Base-by-base conservation (phyloP, 1,140 invertebrate species). In the Drosophila equinoxialis region DNA sequence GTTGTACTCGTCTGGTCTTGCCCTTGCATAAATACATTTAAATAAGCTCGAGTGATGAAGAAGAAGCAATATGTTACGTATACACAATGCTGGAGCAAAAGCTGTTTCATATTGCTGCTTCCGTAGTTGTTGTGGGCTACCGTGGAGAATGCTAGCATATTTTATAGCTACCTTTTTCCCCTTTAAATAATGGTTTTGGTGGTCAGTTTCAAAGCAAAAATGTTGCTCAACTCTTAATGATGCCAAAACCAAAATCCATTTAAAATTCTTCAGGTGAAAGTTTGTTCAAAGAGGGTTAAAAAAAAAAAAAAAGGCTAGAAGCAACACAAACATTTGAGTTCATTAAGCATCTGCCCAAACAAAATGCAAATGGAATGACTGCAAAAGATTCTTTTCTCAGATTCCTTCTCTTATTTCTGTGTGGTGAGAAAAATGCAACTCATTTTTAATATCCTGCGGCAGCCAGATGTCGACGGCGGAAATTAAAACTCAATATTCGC, bases 401-500 rank as follows among this genome's bases (percentile, higher is more conserved):
- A 20, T 48, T 68, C 17, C 7, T 30, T 45, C 71, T 33, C n/a
- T 33, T 6, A 39, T 39, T 39, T 39, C 37, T 3, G 8, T 26
- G 42, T 13, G 54, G 39, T 48, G 55, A 42, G 26, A 83, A 79
- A 72, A 83, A 87, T 86, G 65, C 72, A 86, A 78, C 69, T 87
- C 70, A 89, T 89, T 89, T 89, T 89, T 89, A 89, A 90, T 89
- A 89, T 89, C 84, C 84, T 84, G 84, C 71, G 74, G 81, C 71
- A 42, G 45, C 62, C 84, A 89, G 80, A 79, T 89, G 84, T 71
- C 74, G 79, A 45, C 39, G 67, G 84, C 84, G 84, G 84, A 89
- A 90, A 89, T 89, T 89, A 89, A 89, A 89, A 89, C 84, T 89
- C 85, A 90, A 89, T 90, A 89, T 89, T 84, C 85, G 17, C 45